Conservation (phyloP, 2,113 vertebrate species). For the Lycocorax pyrrhopterus region DNA sequence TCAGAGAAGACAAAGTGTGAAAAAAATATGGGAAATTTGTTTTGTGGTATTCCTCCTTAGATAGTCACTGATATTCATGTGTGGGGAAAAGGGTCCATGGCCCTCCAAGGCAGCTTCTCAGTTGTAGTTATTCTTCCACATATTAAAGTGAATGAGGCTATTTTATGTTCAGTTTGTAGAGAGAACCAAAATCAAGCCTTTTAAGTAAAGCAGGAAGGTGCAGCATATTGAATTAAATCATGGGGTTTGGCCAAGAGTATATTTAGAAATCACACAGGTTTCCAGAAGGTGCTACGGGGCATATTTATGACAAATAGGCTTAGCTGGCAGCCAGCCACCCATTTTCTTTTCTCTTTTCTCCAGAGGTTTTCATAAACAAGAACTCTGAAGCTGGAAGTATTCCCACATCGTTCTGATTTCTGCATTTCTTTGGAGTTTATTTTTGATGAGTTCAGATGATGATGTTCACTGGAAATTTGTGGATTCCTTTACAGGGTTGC, state of each 20-base stretch:
- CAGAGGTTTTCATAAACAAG: background rate
- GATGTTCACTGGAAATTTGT: background rate
- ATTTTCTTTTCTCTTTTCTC: constrained; percentile 15
- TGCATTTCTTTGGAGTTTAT: background rate
- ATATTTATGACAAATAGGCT: background rate
- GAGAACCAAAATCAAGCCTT: background rate
- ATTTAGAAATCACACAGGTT: background rate
- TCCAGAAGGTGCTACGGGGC: background rate
- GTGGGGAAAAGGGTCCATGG: background rate
- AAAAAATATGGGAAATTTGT: background rate
- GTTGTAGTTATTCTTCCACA: background rate
- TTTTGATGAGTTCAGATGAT: background rate
- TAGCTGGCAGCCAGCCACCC: background rate
- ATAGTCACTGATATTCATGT: background rate
- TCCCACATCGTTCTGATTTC: background rate
- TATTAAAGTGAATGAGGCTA: background rate
- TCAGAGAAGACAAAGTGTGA: background rate
- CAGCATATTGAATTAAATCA: background rate
- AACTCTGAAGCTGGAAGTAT: background rate
- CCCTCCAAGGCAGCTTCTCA: background rate
- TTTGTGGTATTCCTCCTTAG: background rate
- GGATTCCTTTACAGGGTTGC: background rate
- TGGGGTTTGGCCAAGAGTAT: background rate
- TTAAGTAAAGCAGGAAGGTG: background rate
- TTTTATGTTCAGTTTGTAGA: background rate